Base-by-base conservation (phyloP, 2,797 vertebrate genomes). In the Podarcis siculus region DNA sequence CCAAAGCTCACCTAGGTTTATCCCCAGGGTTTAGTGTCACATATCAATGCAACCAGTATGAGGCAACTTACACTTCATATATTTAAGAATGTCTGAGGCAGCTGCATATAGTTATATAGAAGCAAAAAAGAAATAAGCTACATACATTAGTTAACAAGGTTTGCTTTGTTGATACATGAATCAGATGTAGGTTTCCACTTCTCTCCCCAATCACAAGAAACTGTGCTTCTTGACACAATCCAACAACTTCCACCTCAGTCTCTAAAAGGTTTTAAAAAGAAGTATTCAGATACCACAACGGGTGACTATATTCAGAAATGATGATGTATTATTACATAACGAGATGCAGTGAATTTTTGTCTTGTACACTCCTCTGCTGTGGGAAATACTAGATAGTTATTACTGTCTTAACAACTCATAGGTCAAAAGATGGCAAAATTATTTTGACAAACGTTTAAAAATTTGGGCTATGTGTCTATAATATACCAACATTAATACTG, bases 151-250 rank as follows among this genome's bases (percentile, higher is more conserved):
- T 99, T 80, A 99, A 93, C 86, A 99, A 95, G 5, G 97, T 99
- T 94, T 96, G 98, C 89, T 98, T 98, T 15, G 98, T 97, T 13
- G 98, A 97, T 21, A 99, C 97, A 78, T 98, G 98, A 90, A 99
- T 97, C 71, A 99, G 97, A 93, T 99, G 98, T 58, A 99, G 93
- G 82, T 98, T 98, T 91, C 99, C 99, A 86, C 97, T 99, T 97
- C 98, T 98, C 95, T 99, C 99, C 76, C 98, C 98, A 1, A 98
- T 98, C 69, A 99, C 95, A 94, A 99, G 95, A 96, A 99, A 99
- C 19, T 97, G 96, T 61, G 98, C 98, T 32, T 97, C 97, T 88
- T 98, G 97, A 94, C 98, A 99, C 13, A 98, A 94, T 1, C 97
- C 98, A 89, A 98, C 97, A 0, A 98, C 96, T 92, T 99, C 98